Percentiles rank a stretch among this genome's conserved stretches.
These are phyloP conservation scores for Falco rusticolus DNA, from an alignment of 2,797 vertebrate species.

Conservation along the genomic window DNA sequence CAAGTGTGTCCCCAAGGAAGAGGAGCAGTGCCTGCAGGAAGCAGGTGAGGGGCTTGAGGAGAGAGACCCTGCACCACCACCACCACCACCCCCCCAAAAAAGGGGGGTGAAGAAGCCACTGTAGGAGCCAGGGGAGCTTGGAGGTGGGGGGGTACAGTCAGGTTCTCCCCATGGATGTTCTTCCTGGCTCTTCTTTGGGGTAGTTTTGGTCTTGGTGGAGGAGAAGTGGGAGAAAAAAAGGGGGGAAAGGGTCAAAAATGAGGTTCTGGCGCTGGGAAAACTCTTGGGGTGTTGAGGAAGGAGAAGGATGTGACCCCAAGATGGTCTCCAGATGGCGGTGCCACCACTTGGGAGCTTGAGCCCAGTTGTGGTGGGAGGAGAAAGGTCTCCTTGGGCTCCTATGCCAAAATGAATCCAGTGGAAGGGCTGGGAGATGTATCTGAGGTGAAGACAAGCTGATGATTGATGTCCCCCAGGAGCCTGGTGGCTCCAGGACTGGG, in stretches of 20 bases:
- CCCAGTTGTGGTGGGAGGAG: neutral
- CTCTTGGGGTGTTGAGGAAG: neutral
- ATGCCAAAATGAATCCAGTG: neutral
- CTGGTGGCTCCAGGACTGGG: too few relatives aligned
- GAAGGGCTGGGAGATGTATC: rapidly evolving
- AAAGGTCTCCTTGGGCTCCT: neutral
- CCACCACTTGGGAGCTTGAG: neutral
- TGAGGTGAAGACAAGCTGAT: neutral
- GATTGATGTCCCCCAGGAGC: too few relatives aligned
- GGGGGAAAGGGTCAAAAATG: neutral
- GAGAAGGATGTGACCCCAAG: neutral
- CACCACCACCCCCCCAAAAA: neutral
- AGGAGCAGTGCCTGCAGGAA: neutral
- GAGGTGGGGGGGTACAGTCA: neutral
- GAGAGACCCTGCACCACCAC: too few relatives aligned
- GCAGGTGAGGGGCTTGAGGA: neutral
- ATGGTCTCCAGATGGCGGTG: neutral
- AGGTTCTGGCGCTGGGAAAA: neutral
- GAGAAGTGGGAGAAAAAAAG: neutral
- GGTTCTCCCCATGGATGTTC: neutral
- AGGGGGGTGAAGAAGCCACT: too few relatives aligned
- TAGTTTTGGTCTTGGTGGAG: neutral
- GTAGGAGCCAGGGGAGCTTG: neutral
- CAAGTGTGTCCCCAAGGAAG: neutral
- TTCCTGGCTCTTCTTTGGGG: neutral